phyloP scores from a whole-genome alignment of 2,797 vertebrate species.

The Leuciscus waleckii region DNA sequence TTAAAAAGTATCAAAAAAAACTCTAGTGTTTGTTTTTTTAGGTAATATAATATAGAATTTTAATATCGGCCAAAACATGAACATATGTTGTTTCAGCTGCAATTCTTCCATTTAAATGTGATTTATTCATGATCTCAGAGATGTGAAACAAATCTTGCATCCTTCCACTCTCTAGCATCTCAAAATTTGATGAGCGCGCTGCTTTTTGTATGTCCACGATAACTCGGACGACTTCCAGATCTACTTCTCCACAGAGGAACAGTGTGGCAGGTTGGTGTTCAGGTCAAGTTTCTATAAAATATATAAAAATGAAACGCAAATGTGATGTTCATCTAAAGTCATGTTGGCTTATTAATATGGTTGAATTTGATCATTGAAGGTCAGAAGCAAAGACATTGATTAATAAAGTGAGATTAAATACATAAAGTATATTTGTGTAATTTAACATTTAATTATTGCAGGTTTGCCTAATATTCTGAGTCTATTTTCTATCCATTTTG shows the following conservation, averaged over 20 bases:
- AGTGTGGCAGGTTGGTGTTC: slow-evolving; percentile 87
- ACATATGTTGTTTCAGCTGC: neutral
- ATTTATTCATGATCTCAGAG: neutral
- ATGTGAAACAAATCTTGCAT: neutral
- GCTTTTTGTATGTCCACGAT: slow-evolving; percentile 94
- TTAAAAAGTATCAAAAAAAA: neutral
- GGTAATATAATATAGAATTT: neutral
- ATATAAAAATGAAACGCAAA: neutral
- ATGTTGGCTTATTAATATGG: neutral
- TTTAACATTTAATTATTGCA: no score
- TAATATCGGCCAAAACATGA: neutral
- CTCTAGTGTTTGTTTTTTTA: neutral
- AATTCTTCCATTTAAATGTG: neutral
- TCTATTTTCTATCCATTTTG: no score
- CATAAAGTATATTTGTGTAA: no score
- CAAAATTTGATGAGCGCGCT: slow-evolving; percentile 94
- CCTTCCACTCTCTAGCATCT: slow-evolving; percentile 79
- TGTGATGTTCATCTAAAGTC: neutral
- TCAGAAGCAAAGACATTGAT: no score
- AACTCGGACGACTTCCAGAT: slow-evolving; percentile 98
- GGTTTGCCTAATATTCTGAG: no score
- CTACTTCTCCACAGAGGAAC: slow-evolving; percentile 94
- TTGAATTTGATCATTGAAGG: no score
- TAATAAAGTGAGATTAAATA: no score
- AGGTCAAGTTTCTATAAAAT: slow-evolving; percentile 2